Base-by-base conservation (phyloP, 2,888 invertebrate genomes). In the Xanthia togata region DNA sequence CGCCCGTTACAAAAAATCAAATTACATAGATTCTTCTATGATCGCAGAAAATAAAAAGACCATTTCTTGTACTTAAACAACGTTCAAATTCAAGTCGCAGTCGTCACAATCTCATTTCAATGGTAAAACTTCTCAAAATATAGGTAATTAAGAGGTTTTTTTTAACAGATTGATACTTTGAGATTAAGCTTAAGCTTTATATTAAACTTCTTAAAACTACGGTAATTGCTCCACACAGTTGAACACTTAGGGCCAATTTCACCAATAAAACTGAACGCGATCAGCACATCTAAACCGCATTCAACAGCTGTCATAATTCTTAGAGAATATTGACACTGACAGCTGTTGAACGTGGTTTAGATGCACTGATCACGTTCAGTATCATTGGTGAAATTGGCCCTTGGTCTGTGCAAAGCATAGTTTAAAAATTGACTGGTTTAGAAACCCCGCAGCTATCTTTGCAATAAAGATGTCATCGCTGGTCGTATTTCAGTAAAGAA, bases 371-470 rank as follows among this genome's bases (percentile, higher is more conserved):
- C 1, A 2, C 31, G 31, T 31, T 31, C 31, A 31, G 31, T 31
- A 2, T 31, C 31, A 31, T 31, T 31, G 31, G 31, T 31, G 31
- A 31, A 31, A 31, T 31, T 31, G 31, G 31, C 31, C 31, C 31
- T 31, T 31, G 31, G 23, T 67, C 38, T 41, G 38, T 31, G 31
- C 41, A 35, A 67, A 65, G 8, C 12, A 31, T 12, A 59, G 20
- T 57, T 38, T 73, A 60, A 38, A 38, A 12, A 41, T 57, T 41
- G n/a, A 57, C 57, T 44, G 64, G 41, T n/a, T 55, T 68, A 38
- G n/a, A 41, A 73, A 14, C 57, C 53, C 59, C 59, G 73, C 79
- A n/a, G 57, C 11, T 53, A 73, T 65, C 23, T 14, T 17, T 12
- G 23, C 31, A 72, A 79, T 35, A 72, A 72, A 64, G 17, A 41